Evolutionary conservation across 2,797 vertebrate species (phyloP).

Genomic region (Florisuga fusca): DNA sequence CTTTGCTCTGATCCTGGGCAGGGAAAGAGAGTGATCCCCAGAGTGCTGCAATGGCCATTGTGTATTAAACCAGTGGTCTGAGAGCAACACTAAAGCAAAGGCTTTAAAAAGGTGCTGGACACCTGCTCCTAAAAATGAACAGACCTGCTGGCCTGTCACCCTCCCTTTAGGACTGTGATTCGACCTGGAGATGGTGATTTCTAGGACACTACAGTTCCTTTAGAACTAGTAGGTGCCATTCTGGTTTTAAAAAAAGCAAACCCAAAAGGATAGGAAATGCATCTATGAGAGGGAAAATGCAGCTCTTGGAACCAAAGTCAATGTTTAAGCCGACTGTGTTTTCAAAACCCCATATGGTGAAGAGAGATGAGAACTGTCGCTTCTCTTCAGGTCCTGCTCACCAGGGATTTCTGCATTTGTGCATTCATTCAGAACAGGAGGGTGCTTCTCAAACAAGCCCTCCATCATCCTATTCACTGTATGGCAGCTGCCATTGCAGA

Average conservation of each 20-base stretch:
- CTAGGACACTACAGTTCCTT: neutral
- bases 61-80: neutral
- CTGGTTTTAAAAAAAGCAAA: slow-evolving; percentile 32
- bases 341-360: slow-evolving; percentile 62
- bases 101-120: neutral
- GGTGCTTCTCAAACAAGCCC: slow-evolving; percentile 10
- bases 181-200: neutral
- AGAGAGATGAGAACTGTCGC: slow-evolving; percentile 38
- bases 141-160: neutral
- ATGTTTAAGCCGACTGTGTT: slow-evolving; percentile 57
- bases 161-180: neutral
- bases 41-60: fast-evolving
- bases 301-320: neutral
- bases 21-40: neutral
- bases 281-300: neutral
- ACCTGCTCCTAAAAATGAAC: neutral
- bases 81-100: neutral
- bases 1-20: neutral
- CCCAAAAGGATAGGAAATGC: neutral
- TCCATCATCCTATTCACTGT: neutral
- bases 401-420: neutral
- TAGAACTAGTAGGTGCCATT: slow-evolving; percentile 34
- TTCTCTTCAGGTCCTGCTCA: slow-evolving; percentile 27
- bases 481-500: neutral
- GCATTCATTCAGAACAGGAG: slow-evolving; percentile 22